Base-by-base conservation (phyloP, 2,797 vertebrate species). In the Chelon labrosus region DNA sequence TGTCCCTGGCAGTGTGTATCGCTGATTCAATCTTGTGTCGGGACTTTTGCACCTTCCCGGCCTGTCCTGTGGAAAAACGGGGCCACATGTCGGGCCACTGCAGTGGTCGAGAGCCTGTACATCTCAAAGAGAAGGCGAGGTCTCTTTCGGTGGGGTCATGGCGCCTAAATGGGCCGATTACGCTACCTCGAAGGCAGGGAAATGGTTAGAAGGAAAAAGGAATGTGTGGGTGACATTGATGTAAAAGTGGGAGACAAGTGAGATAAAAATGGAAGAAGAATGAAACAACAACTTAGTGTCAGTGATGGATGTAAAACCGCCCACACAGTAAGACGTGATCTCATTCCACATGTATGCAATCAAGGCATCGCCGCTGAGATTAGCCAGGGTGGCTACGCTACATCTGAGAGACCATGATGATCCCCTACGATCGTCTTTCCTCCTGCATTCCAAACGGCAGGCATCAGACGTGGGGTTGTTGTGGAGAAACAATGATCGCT, bases 111-210 rank as follows among this genome's bases (percentile, higher is more conserved):
- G 3, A 8, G 20, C 16, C 19, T 55, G 31, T 3, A 57, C 46
- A 49, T 49, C 22, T 46, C 25, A 37, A 22, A 22, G 60, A 80
- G 82, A 65, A 16, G 69, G 82, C 64, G 27, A 63, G 0, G 50
- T 56, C 60, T 77, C 47, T 56, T 65, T 86, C 70, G 79, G 80
- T 44, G 64, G 79, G 83, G 84, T 91, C 91, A 82, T 69, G 82
- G 85, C 68, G 84, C 81, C 75, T 75, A 75, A 87, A 84, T 22
- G 79, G 88, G 79, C 35, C 89, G 89, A 89, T 10, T 88, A 88
- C 52, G 37, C 11, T 12, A 70, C 16, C 83, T 82, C 55, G 81
- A 72, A 88, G 68, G 63, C 7, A 51, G 47, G 14, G 25, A 16
- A 51, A 17, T 52, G 39, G 10, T 22, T 22, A 22, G 12, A 65